Percentiles rank a stretch among this genome's conserved stretches.
Evolutionary conservation across 2,113 vertebrate genomes (phyloP).

Genomic region (Hemichromis elongatus): DNA sequence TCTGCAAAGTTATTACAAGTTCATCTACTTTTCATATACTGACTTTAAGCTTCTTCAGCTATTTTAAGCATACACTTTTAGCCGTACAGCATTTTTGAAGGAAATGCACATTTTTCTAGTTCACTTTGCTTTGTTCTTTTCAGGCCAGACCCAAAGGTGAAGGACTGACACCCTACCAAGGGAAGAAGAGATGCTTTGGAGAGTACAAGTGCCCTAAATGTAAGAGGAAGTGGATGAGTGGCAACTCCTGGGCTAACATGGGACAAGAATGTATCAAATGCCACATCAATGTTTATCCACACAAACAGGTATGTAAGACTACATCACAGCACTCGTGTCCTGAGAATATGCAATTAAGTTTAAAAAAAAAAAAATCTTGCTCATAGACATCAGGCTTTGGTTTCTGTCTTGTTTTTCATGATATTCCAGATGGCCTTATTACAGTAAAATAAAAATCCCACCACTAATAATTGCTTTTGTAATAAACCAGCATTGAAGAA

Average conservation of each 20-base stretch:
- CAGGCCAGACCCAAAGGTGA: conserved; percentile 98
- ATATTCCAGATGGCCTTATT: conserved; percentile 48
- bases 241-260: conserved; percentile 99
- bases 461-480: conserved; percentile 13
- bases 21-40: too few relatives aligned
- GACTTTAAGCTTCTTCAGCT: too few relatives aligned
- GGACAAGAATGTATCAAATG: conserved; percentile 99
- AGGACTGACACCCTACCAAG: conserved; percentile 96
- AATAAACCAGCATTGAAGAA: conserved; percentile 19
- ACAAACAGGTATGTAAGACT: conserved; percentile 86
- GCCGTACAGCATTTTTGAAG: too few relatives aligned
- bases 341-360: not conserved
- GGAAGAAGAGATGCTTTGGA: conserved; percentile 98
- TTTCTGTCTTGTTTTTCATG: conserved; percentile 2
- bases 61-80: too few relatives aligned
- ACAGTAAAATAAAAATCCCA: conserved; percentile 24
- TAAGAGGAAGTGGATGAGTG: conserved; percentile 99
- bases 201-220: conserved; percentile 99
- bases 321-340: not conserved
- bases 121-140: conserved; percentile 3
- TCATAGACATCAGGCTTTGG: conserved; percentile 22
- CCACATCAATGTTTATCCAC: conserved; percentile 99
- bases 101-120: too few relatives aligned
- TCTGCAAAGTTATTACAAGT: too few relatives aligned
- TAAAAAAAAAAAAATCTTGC: not conserved